Base-by-base conservation (phyloP, 2,797 vertebrate genomes). In the Limosa lapponica region DNA sequence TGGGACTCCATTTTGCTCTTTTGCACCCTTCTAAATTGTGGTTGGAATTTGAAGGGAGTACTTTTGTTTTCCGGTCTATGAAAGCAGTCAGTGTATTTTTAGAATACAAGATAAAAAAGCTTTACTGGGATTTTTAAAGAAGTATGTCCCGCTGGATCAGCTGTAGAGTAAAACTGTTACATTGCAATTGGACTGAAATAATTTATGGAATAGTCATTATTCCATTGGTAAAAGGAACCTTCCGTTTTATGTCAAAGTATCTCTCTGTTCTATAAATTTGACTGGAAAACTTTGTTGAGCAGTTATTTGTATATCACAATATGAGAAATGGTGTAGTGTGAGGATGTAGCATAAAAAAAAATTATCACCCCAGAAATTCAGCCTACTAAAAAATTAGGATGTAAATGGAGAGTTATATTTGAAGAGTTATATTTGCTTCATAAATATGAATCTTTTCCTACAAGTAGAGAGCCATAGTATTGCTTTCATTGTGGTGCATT, bases 71-170 rank as follows among this genome's bases (percentile, higher is more conserved):
- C 57, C 4, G 0, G 65, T 90, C 83, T 89, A 19, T 65, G 65
- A 82, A 72, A 91, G 43, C 28, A 39, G 16, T 39, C 39, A 14
- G 51, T 49, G 36, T 94, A 91, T 95, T 96, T 97, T 97, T 96
- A 91, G 77, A 96, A 83, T 43, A 39, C 28, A 73, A 90, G 82
- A 91, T 83, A 92, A 96, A 96, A 96, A 94, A 81, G 39, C 17
- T 87, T 89, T 79, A 16, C 28, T 81, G 36, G 11, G 19, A 0
- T 57, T 95, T 93, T 85, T 70, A 27, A 66, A 83, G 37, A 52
- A 67, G 36, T 59, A 28, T 23, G 25, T 78, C 28, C 44, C 9
- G 1, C 58, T 61, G 46, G 77, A 88, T 75, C 67, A 82, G 39
- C 67, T 78, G 57, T 70, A 61, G 64, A 86, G 14, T 41, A 48